Evolutionary conservation across 2,888 invertebrate genomes (phyloP), one percentile per base, ranked within the genome.

Genomic region (Ochlodes sylvanus): DNA sequence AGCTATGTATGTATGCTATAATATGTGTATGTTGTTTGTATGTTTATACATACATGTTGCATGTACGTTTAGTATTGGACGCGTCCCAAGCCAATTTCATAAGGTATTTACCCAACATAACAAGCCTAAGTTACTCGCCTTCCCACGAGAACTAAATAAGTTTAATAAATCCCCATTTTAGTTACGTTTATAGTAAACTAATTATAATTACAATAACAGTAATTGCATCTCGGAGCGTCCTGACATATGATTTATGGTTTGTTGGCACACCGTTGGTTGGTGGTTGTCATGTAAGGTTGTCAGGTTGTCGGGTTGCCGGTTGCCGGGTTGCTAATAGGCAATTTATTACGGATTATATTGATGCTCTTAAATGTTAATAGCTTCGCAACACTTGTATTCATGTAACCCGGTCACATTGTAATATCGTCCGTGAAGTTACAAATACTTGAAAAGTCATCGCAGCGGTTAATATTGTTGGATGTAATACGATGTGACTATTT

Each of bases 311-410:
- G 54, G 41, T 54, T 54, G 56, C 32, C n/a, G n/a, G n/a, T n/a
- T n/a, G n/a, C n/a, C 64, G 10, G 47, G 38, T 55, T 27, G 44
- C 57, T 65, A 57, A 65, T 57, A 34, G 64, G 34, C 38, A 65
- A 65, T 65, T 65, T 65, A 65, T 65, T 47, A 57, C 21, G 56
- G 57, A 65, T 50, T 65, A 65, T 65, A 65, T 50, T 38, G 64
- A 57, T 57, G 50, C 38, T 56, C 32, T 38, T 64, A 65, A 65
- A 65, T 64, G 64, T 64, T 64, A 64, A 57, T 64, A 41, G 56
- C 19, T 47, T 57, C 34, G 21, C 34, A 32, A 17, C 32, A 17
- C 7, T 63, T 55, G 52, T 56, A 12, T 32, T 44, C 52, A 52
- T 7, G 52, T 52, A 52, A 27, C 27, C 14, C 14, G 52, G 14